Conservation (phyloP, 2,113 vertebrate species). For the Cephalopholis sonnerati region DNA sequence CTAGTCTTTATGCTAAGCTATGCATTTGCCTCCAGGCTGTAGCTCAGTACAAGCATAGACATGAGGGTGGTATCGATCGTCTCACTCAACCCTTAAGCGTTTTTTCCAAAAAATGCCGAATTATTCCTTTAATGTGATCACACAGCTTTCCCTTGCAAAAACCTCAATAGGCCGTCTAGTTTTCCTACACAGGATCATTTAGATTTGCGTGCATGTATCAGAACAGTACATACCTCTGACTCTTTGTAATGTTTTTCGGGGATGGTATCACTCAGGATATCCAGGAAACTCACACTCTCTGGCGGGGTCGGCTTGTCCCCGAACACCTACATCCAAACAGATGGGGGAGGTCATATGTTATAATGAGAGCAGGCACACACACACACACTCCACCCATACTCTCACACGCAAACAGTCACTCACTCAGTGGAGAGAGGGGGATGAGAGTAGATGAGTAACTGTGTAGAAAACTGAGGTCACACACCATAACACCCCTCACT, state of each 20-base stretch:
- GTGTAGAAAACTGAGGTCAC: slow-evolving; percentile 75
- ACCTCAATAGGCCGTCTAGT: background rate
- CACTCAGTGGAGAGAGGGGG: slow-evolving; percentile 47
- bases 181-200: background rate
- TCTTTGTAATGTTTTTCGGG: slow-evolving; percentile 84
- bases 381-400: slow-evolving; percentile 24
- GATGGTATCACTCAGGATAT: slow-evolving; percentile 84
- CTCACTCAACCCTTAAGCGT: background rate
- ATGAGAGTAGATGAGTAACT: slow-evolving; percentile 70
- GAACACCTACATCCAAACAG: slow-evolving; percentile 81
- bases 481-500: slow-evolving; percentile 71
- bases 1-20: slow-evolving; percentile 6
- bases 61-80: background rate
- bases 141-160: background rate
- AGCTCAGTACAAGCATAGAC: background rate
- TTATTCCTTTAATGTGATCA: background rate
- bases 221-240: slow-evolving; percentile 71
- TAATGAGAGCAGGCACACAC: slow-evolving; percentile 52
- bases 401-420: slow-evolving; percentile 39
- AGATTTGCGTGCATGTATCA: no score
- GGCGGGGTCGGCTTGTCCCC: slow-evolving; percentile 79
- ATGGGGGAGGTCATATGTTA: slow-evolving; percentile 60
- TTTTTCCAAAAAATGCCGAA: background rate
- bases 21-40: background rate
- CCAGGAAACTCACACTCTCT: slow-evolving; percentile 79